These are phyloP conservation scores for Brassicogethes aeneus DNA, from an alignment of 2,888 invertebrate species.

Conservation along the genomic window DNA sequence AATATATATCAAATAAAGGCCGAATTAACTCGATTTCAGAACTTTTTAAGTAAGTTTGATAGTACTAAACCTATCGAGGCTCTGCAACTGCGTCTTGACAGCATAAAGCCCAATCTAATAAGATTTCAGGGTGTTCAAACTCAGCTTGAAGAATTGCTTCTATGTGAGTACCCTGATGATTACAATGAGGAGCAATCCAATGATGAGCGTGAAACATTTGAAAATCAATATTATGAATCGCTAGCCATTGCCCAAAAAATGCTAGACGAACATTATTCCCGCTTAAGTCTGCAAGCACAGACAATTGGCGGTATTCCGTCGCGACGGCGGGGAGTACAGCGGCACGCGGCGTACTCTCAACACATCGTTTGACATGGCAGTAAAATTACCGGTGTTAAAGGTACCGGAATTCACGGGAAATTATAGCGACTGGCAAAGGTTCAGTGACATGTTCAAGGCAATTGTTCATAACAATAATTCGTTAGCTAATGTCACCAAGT, in stretches of 20 bases:
- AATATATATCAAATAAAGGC: no score
- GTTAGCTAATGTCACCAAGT: conserved; percentile 6
- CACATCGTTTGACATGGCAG: not conserved
- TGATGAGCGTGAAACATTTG: no score
- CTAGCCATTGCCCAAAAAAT: conserved; percentile 1
- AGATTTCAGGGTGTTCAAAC: no score
- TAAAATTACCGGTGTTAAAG: conserved; percentile 2
- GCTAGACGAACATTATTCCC: not conserved
- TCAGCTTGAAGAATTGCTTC: no score
- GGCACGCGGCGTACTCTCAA: conserved; percentile 2
- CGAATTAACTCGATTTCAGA: no score
- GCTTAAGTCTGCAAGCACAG: conserved; percentile 1
- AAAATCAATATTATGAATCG: no score
- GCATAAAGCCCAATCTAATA: no score
- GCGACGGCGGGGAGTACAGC: not conserved
- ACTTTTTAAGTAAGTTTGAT: no score
- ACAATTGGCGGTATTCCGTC: not conserved
- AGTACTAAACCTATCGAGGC: no score
- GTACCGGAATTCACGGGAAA: conserved; percentile 5
- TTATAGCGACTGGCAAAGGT: conserved; percentile 7
- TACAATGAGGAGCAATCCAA: no score
- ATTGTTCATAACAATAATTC: conserved; percentile 6
- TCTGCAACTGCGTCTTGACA: no score
- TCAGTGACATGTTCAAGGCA: conserved; percentile 5
- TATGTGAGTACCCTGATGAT: no score